These are phyloP conservation scores for Cephus cinctus DNA, from an alignment of 1,140 invertebrate species.

Conservation along the genomic window DNA sequence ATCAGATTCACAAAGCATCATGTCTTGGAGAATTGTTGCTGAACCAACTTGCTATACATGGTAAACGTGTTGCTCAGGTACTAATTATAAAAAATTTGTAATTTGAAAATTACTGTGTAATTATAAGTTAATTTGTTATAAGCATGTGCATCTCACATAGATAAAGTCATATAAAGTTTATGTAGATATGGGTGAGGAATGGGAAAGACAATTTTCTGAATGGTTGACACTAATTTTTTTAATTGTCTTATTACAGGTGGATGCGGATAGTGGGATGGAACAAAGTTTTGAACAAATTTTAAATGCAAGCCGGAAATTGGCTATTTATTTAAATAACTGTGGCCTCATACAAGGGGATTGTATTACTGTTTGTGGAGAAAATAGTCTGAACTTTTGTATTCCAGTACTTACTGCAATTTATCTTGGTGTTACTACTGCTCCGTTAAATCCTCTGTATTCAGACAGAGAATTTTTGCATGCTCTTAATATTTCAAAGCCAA, in stretches of 20 bases:
- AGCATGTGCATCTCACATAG: background rate
- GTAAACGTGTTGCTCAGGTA: conserved; percentile 26
- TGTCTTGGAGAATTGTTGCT: conserved; percentile 27
- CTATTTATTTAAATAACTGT: conserved; percentile 49
- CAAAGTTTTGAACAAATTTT: conserved; percentile 52
- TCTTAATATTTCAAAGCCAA: conserved; percentile 55
- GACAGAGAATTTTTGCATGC: conserved; percentile 53
- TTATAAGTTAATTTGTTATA: background rate
- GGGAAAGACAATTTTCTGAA: too few species aligned
- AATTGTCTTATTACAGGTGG: conserved; percentile 44
- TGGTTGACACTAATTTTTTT: too few species aligned
- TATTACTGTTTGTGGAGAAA: conserved; percentile 64
- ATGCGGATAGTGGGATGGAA: conserved; percentile 52
- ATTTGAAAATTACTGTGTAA: conserved; percentile 2
- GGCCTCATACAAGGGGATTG: conserved; percentile 58
- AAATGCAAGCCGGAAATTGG: conserved; percentile 48
- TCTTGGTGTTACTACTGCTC: conserved; percentile 61
- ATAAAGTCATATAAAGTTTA: background rate
- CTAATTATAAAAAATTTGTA: conserved; percentile 5
- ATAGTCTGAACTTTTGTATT: conserved; percentile 59
- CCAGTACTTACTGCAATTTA: conserved; percentile 58
- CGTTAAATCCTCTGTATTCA: conserved; percentile 40
- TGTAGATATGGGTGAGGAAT: too few species aligned
- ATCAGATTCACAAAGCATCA: conserved; percentile 5
- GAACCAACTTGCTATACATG: conserved; percentile 21